Evolutionary conservation across 1,140 invertebrate species (phyloP), one percentile per base, ranked within the genome.

Genomic region (Brachionus sp.): DNA sequence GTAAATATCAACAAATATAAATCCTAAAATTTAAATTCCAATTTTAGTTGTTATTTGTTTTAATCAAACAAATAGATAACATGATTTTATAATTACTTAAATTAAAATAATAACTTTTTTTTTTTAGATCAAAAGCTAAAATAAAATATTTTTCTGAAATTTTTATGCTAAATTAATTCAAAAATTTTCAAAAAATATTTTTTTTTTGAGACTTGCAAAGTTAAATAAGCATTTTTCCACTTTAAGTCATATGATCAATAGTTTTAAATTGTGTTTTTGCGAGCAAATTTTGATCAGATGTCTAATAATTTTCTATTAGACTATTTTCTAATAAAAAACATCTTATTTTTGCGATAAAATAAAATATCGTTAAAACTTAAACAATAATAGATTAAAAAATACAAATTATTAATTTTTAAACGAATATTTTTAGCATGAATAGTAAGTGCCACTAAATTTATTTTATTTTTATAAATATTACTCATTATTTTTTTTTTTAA

Each of bases 91-190:
- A 46, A 39, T 39, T 37, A 39, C 12, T 19, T n/a, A 16, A 70
- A 37, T 13, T 13, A 33, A 66, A 33, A 66, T 13, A 33, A 66
- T 66, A 66, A 66, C 33, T 64, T 6, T 37, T 16, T 6, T 37
- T 16, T 66, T 33, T 66, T 66, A 29, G 12, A 13, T 29, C 33
- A 9, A 33, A 33, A n/a, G 25, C 50, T 57, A 57, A 57, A 57
- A 23, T 57, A 57, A 57, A 57, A 70, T 70, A 19, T 70, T 70
- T 42, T 70, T 5, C 66, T 70, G 66, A 39, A 70, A 70, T 70
- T 70, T 57, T 70, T 70, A 70, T 70, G 66, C 37, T 70, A 70
- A 70, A 70, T 37, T 70, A 70, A 23, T 70, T 70, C 66, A 39
- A 37, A n/a, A 39, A 19, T 70, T 66, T 70, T 70, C 19, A 16